Base-by-base conservation (phyloP, 2,113 vertebrate genomes). In the Rhinolophus sinicus region DNA sequence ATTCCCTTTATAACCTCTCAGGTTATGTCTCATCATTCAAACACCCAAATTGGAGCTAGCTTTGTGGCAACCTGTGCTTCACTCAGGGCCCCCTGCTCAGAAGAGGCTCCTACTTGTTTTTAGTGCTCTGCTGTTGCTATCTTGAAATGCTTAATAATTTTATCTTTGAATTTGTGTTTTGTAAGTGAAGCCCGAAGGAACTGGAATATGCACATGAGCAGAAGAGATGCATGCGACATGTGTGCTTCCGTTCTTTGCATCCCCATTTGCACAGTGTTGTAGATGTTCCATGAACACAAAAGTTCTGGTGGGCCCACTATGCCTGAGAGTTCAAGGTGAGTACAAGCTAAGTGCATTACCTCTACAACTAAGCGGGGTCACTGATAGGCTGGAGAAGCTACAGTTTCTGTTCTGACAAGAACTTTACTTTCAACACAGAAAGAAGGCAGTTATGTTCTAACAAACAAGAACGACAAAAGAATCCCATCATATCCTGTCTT, bases 121-220 rank as follows among this genome's bases (percentile, higher is more conserved):
- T 64, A 33, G 22, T 28, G 38, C 15, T 52, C 35, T 94, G 47
- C 26, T 54, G 18, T 80, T 22, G 18, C 12, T 47, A 5, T 64
- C 38, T 60, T 65, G 10, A 75, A 16, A 47, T 38, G n/a, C 8
- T 62, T 90, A 75, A 72, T 33, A 24, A 58, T 58, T 60, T 47
- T 50, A 11, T 77, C 40, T 86, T 72, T 82, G 54, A 82, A 33
- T 56, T 56, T 84, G 38, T 16, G 47, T 50, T 86, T 90, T 82
- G 10, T 19, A 28, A 10, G 6, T 35, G 47, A 85, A 93, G 21
- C 4, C 50, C 0, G 11, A 13, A 60, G 38, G 47, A 16, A 35
- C 5, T 28, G 28, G 38, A 14, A 0, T n/a, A 8, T 7, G 5
- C 10, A 0, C 8, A 1, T 1, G 65, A 78, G 44, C 4, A 28